phyloP scores from a whole-genome alignment of 2,113 vertebrate genomes.

The Ceyx cyanopectus region DNA sequence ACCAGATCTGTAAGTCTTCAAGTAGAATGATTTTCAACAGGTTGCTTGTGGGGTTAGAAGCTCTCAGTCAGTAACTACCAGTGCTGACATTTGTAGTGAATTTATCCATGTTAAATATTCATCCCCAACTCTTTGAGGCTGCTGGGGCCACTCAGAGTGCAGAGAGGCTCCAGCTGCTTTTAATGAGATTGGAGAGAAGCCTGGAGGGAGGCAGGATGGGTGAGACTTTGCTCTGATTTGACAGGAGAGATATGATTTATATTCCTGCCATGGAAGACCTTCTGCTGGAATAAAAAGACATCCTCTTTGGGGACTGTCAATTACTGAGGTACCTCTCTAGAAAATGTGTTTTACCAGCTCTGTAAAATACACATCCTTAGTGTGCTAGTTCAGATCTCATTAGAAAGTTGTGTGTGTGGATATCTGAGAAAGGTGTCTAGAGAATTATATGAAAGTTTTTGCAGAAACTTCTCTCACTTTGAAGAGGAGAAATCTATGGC shows the following conservation, averaged over 20 bases:
- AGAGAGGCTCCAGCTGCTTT: neutral
- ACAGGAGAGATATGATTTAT: neutral
- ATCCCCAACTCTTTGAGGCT: neutral
- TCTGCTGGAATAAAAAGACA: neutral
- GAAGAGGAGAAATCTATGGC: neutral
- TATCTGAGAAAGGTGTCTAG: neutral
- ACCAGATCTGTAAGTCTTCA: neutral
- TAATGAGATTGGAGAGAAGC: neutral
- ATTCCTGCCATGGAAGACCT: neutral
- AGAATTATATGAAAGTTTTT: neutral
- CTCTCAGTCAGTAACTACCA: neutral
- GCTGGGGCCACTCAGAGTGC: neutral
- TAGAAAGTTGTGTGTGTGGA: neutral
- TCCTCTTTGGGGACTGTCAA: neutral
- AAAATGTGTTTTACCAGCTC: neutral
- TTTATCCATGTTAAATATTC: neutral
- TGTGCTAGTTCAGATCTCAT: neutral
- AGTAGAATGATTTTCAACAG: neutral
- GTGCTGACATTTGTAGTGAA: neutral
- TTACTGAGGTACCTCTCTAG: neutral
- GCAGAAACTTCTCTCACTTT: neutral
- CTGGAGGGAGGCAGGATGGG: neutral
- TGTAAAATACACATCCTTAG: neutral
- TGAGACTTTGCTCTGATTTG: neutral
- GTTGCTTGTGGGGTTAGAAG: neutral